A percentile compares a stretch with the other conserved stretches of the same genome.
Evolutionary conservation across 2,797 vertebrate species (phyloP).

Genomic region (Luscinia megarhynchos): DNA sequence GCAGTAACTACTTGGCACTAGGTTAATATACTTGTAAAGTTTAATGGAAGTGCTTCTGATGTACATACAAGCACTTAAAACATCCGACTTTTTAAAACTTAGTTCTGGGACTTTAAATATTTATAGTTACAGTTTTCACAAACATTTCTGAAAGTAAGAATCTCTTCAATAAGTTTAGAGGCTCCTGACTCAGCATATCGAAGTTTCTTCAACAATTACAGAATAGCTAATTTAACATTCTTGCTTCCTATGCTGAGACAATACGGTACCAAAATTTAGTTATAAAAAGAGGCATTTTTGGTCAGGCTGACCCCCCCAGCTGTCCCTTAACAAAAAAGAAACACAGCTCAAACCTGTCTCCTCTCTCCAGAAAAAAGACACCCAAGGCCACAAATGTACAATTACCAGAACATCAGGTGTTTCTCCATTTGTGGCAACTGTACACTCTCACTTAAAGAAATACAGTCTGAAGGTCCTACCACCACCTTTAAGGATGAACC

Average conservation of each 20-base stretch:
- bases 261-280: constrained; percentile 57
- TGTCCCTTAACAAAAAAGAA: constrained; percentile 53
- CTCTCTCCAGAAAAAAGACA: constrained; percentile 26
- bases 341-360: constrained; percentile 48
- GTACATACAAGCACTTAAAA: constrained; percentile 76
- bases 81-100: constrained; percentile 72
- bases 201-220: constrained; percentile 47
- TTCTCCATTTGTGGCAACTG: constrained; percentile 25
- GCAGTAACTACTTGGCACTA: constrained; percentile 87
- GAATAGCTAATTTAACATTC: constrained; percentile 18
- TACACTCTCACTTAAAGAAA: constrained; percentile 42
- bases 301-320: constrained; percentile 53
- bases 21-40: constrained; percentile 79
- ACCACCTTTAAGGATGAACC: neutral
- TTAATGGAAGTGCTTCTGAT: constrained; percentile 82
- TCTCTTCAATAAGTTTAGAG: constrained; percentile 53
- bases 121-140: constrained; percentile 67
- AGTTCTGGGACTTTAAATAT: constrained; percentile 37
- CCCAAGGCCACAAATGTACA: constrained; percentile 54
- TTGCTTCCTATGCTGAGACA: constrained; percentile 65
- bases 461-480: neutral
- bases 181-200: constrained; percentile 61
- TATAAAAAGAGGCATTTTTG: constrained; percentile 65
- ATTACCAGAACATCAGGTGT: constrained; percentile 44
- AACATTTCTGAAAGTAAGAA: constrained; percentile 63